Evolutionary conservation across 2,113 vertebrate species (phyloP), one percentile per base, ranked within the genome.

Genomic region (Pluvialis apricaria): DNA sequence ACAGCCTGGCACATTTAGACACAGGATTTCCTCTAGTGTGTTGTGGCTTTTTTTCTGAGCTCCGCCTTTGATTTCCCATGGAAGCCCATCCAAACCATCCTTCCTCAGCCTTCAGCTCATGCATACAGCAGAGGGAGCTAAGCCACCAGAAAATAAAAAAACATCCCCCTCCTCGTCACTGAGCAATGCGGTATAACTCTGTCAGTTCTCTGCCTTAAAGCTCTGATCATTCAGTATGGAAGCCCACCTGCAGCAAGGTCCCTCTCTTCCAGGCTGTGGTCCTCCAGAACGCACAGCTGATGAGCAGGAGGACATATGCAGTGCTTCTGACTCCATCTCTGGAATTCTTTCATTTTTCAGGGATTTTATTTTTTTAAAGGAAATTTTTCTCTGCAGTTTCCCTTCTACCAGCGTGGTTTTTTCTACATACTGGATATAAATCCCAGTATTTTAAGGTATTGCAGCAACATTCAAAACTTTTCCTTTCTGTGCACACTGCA

Each of bases 51-150:
- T 13, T 70, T 72, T 70, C 18, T 7, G 44, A 72, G 25, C 6
- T 1, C 1, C 20, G 2, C 1, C 34, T 70, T 77, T n/a, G 15
- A 22, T 44, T 69, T 89, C 7, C 11, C 34, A 55, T 0, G 0
- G 38, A 86, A 83, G 11, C 25, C 28, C 10, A 42, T 47, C 3
- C 16, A 79, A 71, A 75, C 40, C 51, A 2, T 64, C 15, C 18
- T 31, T 7, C 40, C 28, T 88, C 64, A 47, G 55, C 38, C 36
- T 65, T 69, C 25, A 70, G 31, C 40, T 88, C 77, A 28, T 4
- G 42, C 2, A 36, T 28, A 81, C 92, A 87, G 80, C 70, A 97
- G 97, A 76, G 92, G 96, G 95, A 94, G 96, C 95, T 68, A 96
- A 87, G 25, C 20, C 49, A 78, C 54, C 40, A 82, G 49, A 64